Base-by-base conservation (phyloP, 2,113 vertebrate genomes). In the Zeus faber region DNA sequence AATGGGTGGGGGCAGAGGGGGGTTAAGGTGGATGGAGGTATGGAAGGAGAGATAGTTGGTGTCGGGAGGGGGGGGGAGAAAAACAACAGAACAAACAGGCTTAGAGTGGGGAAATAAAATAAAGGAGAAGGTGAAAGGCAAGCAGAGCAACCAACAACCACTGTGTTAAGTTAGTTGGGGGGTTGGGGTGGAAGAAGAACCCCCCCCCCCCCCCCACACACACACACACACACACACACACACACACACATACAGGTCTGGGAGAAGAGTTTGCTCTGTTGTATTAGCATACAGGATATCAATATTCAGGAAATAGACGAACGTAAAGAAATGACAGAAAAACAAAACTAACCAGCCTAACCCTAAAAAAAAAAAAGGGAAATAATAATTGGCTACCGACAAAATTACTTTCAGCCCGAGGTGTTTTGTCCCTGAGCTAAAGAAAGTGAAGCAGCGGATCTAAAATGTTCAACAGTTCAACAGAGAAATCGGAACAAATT, bases 51-150 rank as follows among this genome's bases (percentile, higher is more conserved):
- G 27, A 16, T 1, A 22, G 26, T 16, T 49, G 37, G 23, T 4
- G 37, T 37, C 10, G 25, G 26, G 20, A 49, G 37, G 23, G 37
- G 44, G 14, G n/a, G 29, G 14, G 65, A 55, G 57, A 47, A 62
- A 79, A 72, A 82, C 62, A 82, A 82, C 67, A 84, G 14, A 3
- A 83, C 65, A 83, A 72, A 86, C 70, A 65, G 69, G 71, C 80
- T 83, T 82, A 85, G 79, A 77, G 76, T 58, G 54, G 58, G 82
- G 80, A 79, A 62, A 54, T 78, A 75, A 81, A 62, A 78, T 66
- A 82, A 62, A 73, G 65, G 65, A 78, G 74, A 80, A 59, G 73
- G 65, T 73, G 67, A 81, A 75, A 74, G 77, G 79, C 70, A 84
- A 72, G 29, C 6, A 4, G 33, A 13, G 31, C 33, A 37, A 14